Conservation (phyloP, 1,140 invertebrate genomes). For the Pseudomyrmex dendroicus region DNA sequence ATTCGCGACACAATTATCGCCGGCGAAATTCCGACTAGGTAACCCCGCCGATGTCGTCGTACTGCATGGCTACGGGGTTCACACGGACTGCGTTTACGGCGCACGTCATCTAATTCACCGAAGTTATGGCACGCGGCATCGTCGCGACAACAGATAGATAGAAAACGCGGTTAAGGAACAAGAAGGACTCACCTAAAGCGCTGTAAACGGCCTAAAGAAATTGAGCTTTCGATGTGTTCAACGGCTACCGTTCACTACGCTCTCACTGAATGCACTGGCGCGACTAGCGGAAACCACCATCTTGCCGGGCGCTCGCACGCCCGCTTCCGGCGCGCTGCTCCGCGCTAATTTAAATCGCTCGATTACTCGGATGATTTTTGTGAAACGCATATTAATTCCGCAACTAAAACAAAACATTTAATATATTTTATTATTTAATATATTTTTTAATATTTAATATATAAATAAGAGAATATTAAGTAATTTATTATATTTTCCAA, state of each 20-base stretch:
- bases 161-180: background rate
- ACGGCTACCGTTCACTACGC: constrained; percentile 83
- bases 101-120: constrained; percentile 55
- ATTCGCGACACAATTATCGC: background rate
- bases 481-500: too few species aligned
- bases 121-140: background rate
- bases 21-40: background rate
- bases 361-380: background rate
- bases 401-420: background rate
- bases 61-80: constrained; percentile 76
- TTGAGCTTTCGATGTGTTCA: constrained; percentile 83
- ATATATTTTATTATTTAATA: too few species aligned
- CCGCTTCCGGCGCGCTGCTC: constrained; percentile 19
- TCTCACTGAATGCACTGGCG: constrained; percentile 83
- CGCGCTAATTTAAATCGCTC: constrained; percentile 20
- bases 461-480: background rate
- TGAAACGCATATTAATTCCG: background rate
- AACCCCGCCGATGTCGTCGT: constrained; percentile 1
- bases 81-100: constrained; percentile 67
- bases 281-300: constrained; percentile 83
- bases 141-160: background rate
- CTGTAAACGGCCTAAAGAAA: constrained; percentile 82
- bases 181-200: constrained; percentile 81
- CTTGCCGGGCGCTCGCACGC: constrained; percentile 63
- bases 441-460: background rate